Evolutionary conservation across 2,113 vertebrate species (phyloP).

Genomic region (Alexandromys fortis): DNA sequence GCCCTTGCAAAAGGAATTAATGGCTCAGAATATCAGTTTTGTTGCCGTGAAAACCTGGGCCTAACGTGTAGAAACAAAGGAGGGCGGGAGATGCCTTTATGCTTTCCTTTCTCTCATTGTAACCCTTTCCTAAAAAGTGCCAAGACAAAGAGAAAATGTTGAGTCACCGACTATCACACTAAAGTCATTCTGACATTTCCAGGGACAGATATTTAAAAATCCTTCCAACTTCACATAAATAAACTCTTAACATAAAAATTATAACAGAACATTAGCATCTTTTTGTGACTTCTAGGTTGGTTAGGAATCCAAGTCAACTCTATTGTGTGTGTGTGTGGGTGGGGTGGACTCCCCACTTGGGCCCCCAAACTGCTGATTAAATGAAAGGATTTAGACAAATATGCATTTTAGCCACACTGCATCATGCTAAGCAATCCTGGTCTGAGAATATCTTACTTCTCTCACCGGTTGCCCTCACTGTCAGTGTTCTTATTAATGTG

Average conservation of each 20-base stretch:
- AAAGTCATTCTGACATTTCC: not conserved
- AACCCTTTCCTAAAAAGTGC: not conserved
- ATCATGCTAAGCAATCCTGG: not conserved
- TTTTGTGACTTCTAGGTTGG: slow-evolving; percentile 18
- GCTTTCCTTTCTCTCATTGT: not conserved
- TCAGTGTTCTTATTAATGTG: not conserved
- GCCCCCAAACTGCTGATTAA: not conserved
- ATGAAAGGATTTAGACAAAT: not conserved
- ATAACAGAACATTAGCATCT: not conserved
- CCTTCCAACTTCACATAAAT: not conserved
- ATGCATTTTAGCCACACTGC: not conserved
- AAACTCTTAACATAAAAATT: not conserved
- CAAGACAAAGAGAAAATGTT: not conserved
- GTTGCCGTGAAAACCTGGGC: not conserved
- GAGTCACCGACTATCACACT: not conserved
- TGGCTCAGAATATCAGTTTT: not conserved
- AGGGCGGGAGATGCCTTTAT: not conserved
- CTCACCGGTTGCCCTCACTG: not conserved
- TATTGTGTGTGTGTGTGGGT: not conserved
- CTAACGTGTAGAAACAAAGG: not conserved
- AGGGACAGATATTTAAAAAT: not conserved
- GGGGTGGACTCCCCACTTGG: not conserved
- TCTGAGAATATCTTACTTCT: not conserved
- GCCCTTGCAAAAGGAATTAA: not conserved
- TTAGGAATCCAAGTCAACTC: not conserved